Conservation (phyloP, 2,888 invertebrate genomes). For the Cylloceria caligata region DNA sequence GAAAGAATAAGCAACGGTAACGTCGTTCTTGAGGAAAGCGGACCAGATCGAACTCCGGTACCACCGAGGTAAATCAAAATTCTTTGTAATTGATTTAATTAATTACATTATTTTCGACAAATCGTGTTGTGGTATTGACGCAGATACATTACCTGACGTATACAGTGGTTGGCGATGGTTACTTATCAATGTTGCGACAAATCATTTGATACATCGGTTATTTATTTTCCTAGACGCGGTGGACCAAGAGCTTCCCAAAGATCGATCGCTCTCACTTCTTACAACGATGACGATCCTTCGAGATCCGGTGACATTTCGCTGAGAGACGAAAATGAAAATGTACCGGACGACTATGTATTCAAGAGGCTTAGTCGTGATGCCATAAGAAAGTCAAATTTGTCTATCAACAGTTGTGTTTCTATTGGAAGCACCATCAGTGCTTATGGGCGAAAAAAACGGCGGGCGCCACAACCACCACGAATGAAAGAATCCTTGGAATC, state of each 20-base stretch:
- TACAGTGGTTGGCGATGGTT: too few relatives aligned
- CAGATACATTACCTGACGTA: too few relatives aligned
- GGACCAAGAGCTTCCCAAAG: conserved; percentile 79
- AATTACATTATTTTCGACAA: too few relatives aligned
- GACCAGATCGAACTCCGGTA: conserved; percentile 75
- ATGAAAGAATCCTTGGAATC: conserved; percentile 73
- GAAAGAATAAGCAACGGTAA: conserved; percentile 69
- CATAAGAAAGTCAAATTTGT: conserved; percentile 80
- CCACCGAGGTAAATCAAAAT: conserved; percentile 75
- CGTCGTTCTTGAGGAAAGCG: conserved; percentile 68
- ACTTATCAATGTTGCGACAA: too few relatives aligned
- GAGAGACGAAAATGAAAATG: conserved; percentile 80
- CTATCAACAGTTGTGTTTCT: conserved; percentile 81
- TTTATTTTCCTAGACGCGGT: conserved; percentile 75
- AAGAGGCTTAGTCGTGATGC: conserved; percentile 79
- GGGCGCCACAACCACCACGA: conserved; percentile 87
- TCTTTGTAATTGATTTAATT: neutral
- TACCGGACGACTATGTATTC: conserved; percentile 78
- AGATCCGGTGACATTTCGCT: conserved; percentile 70
- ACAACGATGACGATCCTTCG: conserved; percentile 62
- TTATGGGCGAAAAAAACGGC: conserved; percentile 88
- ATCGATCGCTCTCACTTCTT: conserved; percentile 60
- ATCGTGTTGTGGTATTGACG: too few relatives aligned
- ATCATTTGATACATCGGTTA: too few relatives aligned
- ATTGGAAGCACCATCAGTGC: conserved; percentile 85